Evolutionary conservation across 2,797 vertebrate species (phyloP).

Genomic region (Poeciliopsis paucimaculata): DNA sequence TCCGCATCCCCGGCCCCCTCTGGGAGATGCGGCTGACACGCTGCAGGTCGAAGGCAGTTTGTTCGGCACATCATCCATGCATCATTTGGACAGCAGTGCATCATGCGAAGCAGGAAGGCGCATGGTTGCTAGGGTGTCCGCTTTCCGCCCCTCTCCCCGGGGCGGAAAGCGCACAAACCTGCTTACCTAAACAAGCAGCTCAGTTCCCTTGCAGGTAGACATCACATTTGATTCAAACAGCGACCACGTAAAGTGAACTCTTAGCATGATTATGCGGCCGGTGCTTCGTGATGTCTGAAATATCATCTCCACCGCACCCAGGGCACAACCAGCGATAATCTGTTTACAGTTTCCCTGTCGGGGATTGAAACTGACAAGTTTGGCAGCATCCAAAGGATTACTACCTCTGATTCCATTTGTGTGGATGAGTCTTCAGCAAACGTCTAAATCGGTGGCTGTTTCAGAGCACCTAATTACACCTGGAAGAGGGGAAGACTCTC

Average conservation of each 20-base stretch:
- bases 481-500: slow-evolving; percentile 8
- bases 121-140: not conserved
- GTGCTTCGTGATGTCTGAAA: not conserved
- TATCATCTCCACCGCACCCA: not conserved
- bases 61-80: slow-evolving; percentile 64
- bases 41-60: slow-evolving; percentile 61
- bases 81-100: slow-evolving; percentile 46
- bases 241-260: slow-evolving; percentile 15
- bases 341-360: slow-evolving; percentile 24
- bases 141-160: not conserved
- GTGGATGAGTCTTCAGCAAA: slow-evolving; percentile 6
- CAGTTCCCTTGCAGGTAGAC: slow-evolving; percentile 34
- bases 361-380: slow-evolving; percentile 23
- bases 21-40: slow-evolving; percentile 55
- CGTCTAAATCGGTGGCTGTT: slow-evolving; percentile 13
- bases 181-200: slow-evolving; percentile 40
- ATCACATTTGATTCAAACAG: slow-evolving; percentile 1
- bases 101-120: slow-evolving; percentile 27
- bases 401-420: slow-evolving; percentile 9
- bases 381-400: slow-evolving; percentile 11
- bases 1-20: slow-evolving; percentile 12
- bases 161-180: slow-evolving; percentile 5
- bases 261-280: slow-evolving; percentile 20
- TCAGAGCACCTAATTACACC: slow-evolving; percentile 38
- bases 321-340: slow-evolving; percentile 17